phyloP scores from a whole-genome alignment of 2,113 vertebrate genomes.

The Greenwoodochromis staneri region DNA sequence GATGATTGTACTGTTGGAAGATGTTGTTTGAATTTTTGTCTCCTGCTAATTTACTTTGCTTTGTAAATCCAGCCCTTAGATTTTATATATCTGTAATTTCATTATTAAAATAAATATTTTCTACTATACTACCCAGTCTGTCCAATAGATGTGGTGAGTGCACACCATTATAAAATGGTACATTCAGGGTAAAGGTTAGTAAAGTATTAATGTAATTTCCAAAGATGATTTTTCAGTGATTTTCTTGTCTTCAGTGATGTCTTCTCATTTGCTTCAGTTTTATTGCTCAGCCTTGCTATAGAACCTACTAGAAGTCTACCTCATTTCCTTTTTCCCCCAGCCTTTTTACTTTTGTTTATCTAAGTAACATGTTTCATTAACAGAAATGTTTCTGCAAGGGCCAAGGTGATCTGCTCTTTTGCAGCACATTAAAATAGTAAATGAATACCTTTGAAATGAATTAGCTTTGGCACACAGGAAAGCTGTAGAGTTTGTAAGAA shows the following conservation, averaged over 20 bases:
- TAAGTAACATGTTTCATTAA: slow-evolving; percentile 74
- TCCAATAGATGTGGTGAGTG: neutral
- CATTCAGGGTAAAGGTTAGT: neutral
- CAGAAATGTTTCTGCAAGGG: slow-evolving; percentile 70
- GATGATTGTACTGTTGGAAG: neutral
- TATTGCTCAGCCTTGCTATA: neutral
- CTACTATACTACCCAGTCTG: neutral
- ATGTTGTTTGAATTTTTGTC: neutral
- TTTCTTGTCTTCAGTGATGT: neutral
- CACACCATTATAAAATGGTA: neutral
- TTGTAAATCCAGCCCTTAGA: neutral
- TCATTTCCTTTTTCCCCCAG: neutral
- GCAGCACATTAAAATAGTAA: slow-evolving; percentile 2
- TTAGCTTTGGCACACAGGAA: neutral
- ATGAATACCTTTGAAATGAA: slow-evolving; percentile 21
- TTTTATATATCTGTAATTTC: neutral
- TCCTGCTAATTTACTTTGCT: neutral
- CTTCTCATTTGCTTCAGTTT: neutral
- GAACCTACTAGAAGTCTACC: neutral
- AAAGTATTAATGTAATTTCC: neutral
- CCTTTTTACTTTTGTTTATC: slow-evolving; percentile 13
- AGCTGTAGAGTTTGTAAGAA: neutral
- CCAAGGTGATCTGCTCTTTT: slow-evolving; percentile 28
- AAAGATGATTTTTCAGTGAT: neutral
- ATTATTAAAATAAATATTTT: neutral